phyloP scores from a whole-genome alignment of 2,888 invertebrate species.

The Antheraea yamamai region DNA sequence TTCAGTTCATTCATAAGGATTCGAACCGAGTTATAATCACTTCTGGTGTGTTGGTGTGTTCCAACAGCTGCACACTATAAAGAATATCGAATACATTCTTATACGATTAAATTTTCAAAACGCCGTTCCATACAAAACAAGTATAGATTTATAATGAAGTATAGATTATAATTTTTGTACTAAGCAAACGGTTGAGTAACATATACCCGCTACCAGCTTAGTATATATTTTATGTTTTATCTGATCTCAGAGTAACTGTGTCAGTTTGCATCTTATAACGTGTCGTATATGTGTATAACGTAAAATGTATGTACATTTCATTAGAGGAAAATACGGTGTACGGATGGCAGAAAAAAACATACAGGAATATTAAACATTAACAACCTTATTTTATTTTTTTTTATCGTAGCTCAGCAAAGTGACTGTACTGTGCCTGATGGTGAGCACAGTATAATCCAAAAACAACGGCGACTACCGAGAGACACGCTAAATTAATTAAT shows the following conservation, averaged over 20 bases:
- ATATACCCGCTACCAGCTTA: conserved; percentile 18
- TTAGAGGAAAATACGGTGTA: conserved; percentile 52
- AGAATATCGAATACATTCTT: too few species aligned
- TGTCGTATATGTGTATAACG: too few species aligned
- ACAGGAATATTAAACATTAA: background rate
- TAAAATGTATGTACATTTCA: conserved; percentile 69
- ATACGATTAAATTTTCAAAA: background rate
- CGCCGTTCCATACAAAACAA: background rate
- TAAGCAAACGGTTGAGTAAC: background rate
- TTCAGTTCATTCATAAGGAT: too few species aligned
- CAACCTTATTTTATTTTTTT: too few species aligned
- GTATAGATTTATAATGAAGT: background rate
- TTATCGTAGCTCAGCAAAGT: too few species aligned
- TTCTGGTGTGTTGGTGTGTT: too few species aligned
- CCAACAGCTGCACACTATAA: too few species aligned
- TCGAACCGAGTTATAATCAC: too few species aligned
- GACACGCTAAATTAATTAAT: too few species aligned
- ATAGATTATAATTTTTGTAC: background rate
- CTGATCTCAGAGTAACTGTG: conserved; percentile 29
- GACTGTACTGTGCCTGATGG: too few species aligned
- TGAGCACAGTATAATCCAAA: too few species aligned
- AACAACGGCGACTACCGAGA: too few species aligned
- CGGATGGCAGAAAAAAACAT: conserved; percentile 37
- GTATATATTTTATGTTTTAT: conserved; percentile 36
- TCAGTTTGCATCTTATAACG: conserved; percentile 34